Evolutionary conservation across 2,797 vertebrate species (phyloP), one percentile per base, ranked within the genome.

Genomic region (Lagodon rhomboides): DNA sequence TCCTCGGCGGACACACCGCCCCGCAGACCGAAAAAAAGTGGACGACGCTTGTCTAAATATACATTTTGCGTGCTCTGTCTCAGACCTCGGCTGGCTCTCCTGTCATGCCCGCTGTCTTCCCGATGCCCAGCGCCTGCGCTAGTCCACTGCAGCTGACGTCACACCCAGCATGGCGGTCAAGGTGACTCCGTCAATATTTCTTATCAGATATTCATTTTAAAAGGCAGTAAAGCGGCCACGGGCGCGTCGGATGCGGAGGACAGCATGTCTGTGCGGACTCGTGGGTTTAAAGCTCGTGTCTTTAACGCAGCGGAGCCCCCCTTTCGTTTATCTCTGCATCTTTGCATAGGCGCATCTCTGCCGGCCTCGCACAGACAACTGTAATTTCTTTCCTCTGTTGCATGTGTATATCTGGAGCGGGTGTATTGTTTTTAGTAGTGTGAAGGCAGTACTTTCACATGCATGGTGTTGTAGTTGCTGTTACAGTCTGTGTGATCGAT

Each of bases 81-180:
- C 46, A 49, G 71, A 47, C 64, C 55, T 20, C 61, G 41, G 53
- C 53, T 25, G 43, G 43, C 71, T 79, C 79, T 76, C 77, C 80
- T 51, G 71, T 66, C 86, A 70, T 82, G 87, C 82, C 50, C 75
- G 72, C 86, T 73, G 83, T 53, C 87, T 60, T 82, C 79, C 84
- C 23, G 74, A 71, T 85, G 80, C 56, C 84, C 79, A 79, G 93
- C 94, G 94, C 92, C 79, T 94, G 94, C 92, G 90, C 93, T 83
- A 73, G 83, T 93, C 78, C 80, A 64, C 87, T 80, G 85, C 87
- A 79, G 76, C 93, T 95, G 95, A 96, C 96, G 94, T 96, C 95
- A 95, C 91, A 90, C 84, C 87, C 97, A 98, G 96, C 96, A 99
- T 99, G 98, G 98, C 98, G 96, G 96, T 97, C 97, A 98, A 98